Percentiles rank a stretch among this genome's conserved stretches.
Evolutionary conservation across 1,140 invertebrate genomes (phyloP).

Genomic region (Lucilia cuprina): DNA sequence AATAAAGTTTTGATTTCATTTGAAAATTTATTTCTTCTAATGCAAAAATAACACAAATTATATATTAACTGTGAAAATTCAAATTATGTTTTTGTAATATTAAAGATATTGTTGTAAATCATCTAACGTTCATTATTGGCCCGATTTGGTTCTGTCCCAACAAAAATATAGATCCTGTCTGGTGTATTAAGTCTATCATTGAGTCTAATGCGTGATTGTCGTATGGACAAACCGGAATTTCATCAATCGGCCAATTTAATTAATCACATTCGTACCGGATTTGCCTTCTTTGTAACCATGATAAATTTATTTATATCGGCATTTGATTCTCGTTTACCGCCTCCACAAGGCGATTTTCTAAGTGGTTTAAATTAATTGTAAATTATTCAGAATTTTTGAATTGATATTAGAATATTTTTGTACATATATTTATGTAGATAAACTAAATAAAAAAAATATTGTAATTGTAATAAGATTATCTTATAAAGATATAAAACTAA

Average conservation of each 20-base stretch:
- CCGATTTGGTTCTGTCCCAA: background rate
- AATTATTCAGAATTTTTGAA: background rate
- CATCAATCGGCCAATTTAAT: constrained; percentile 72
- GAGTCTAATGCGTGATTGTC: constrained; percentile 77
- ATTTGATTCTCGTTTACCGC: constrained; percentile 69
- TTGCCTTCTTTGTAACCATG: constrained; percentile 76
- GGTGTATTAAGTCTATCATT: constrained; percentile 75
- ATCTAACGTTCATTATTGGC: too few species aligned
- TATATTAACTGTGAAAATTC: background rate
- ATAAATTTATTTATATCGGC: constrained; percentile 81
- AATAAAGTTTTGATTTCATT: too few species aligned
- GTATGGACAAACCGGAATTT: constrained; percentile 73
- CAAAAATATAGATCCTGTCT: constrained; percentile 62
- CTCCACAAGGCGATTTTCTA: constrained; percentile 45
- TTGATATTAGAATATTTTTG: background rate
- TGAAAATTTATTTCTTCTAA: too few species aligned
- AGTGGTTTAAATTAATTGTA: constrained; percentile 4
- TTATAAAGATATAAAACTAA: background rate
- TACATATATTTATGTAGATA: too few species aligned
- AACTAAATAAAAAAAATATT: too few species aligned
- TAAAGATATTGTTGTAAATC: too few species aligned
- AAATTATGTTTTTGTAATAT: too few species aligned
- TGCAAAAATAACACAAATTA: too few species aligned
- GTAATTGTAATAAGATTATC: too few species aligned
- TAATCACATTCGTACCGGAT: constrained; percentile 75